Base-by-base conservation (phyloP, 2,113 vertebrate genomes). In the Junco hyemalis region DNA sequence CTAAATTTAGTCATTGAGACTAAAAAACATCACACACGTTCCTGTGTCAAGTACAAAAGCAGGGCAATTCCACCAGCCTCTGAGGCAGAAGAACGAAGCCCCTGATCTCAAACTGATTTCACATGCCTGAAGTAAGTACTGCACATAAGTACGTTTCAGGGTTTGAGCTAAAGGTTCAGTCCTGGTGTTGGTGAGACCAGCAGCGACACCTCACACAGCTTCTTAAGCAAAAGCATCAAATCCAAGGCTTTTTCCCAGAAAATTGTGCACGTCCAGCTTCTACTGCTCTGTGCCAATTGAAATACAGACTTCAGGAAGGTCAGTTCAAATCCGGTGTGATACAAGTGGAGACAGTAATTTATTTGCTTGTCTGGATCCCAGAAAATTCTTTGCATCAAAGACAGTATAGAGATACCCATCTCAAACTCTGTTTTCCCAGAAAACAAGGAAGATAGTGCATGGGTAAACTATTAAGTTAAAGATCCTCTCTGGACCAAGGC, bases 181-280 rank as follows among this genome's bases (percentile, higher is more conserved):
- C 57, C 56, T 84, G 64, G 4, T 64, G 9, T 50, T 28, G 47
- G 26, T 26, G 40, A 69, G 28, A 45, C 12, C 31, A 48, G 24
- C 36, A 57, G 33, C 59, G 13, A 35, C 3, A 2, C 3, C 53
- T 83, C 0, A 0, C 45, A 51, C 19, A 36, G 31, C 22, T 80
- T 69, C 53, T 72, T 72, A 51, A 86, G 84, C 25, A 54, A 71
- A 82, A 86, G 4, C 2, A 29, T 15, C 44, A 80, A 64, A 76
- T 24, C 29, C 33, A 33, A 77, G 23, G 20, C 12, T 19, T 26
- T 26, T 81, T 9, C 31, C 36, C 18, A 40, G 9, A 53, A 50
- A 53, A 16, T n/a, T 11, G 5, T 24, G 14, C 8, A 3, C 8
- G 48, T 73, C 0, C 2, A 77, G 14, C 28, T 65, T 11, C 53